Evolutionary conservation across 2,888 invertebrate genomes (phyloP), one percentile per base, ranked within the genome.

Genomic region (Nemotelus nigrinus): DNA sequence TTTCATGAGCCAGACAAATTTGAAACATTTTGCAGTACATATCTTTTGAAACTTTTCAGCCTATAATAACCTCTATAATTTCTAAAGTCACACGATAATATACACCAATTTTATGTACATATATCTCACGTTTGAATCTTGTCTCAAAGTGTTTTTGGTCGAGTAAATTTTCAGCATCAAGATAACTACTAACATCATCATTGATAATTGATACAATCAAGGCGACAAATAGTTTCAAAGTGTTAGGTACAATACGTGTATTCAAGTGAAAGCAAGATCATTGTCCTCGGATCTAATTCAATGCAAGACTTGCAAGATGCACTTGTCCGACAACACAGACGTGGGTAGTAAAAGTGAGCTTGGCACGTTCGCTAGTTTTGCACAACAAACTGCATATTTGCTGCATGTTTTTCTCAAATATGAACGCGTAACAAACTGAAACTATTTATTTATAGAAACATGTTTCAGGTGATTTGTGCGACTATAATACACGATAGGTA

Each of bases 211-310:
- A 25, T 50, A 50, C 8, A 50, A 50, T 50, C 50, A 50, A 50
- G 5, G 50, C 50, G 50, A 50, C 50, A 50, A 50, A 50, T 50
- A 7, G 8, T 50, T 7, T 8, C 50, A 50, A 50, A 50, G 50
- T 50, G 50, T 50, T 50, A 50, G 8, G 50, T 25, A 25, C 25
- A 25, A 25, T 50, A 50, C 8, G 5, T 50, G 50, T 39, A 7
- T 60, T 7, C 50, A 77, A 77, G 72, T 72, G 77, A 77, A 77
- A 77, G 77, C 77, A 72, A 77, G 77, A 77, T 77, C 77, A 77
- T 55, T 77, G 77, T 77, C 72, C 76, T 68, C 57, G 25, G 0
- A 39, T 3, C 25, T 60, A 1, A 25, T 25, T 7, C 43, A 39
- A 7, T 7, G 25, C 7, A 60, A 43, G 43, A 25, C 10, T 60